A percentile compares a stretch with the other conserved stretches of the same genome.
Evolutionary conservation across 2,888 invertebrate genomes (phyloP).

Genomic region (Tipula vernalis): DNA sequence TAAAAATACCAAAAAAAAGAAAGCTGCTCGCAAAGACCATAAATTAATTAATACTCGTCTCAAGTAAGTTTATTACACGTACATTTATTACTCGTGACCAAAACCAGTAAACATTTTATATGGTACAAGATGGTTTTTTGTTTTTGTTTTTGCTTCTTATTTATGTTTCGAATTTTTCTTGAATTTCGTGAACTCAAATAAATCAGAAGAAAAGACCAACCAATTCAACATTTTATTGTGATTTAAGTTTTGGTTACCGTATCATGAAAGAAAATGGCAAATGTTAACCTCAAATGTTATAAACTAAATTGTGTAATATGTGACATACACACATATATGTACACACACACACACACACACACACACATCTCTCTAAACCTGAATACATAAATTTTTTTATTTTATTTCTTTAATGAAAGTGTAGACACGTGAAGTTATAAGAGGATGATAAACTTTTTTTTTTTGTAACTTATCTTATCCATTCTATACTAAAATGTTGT

Average conservation of each 20-base stretch:
- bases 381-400: not conserved
- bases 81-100: not conserved
- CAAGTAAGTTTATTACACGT: not conserved
- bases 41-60: not conserved
- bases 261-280: not conserved
- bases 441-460: not conserved
- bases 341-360: not conserved
- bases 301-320: not conserved
- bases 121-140: not conserved
- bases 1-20: not conserved
- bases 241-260: not conserved
- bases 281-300: not conserved
- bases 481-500: not conserved
- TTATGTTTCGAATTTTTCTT: not conserved
- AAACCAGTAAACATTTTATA: not conserved
- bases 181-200: not conserved
- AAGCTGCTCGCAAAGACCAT: not conserved
- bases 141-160: not conserved
- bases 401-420: not conserved
- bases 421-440: not conserved
- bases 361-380: not conserved
- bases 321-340: not conserved
- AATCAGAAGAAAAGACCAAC: not conserved
- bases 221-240: not conserved
- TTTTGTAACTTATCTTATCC: not conserved